A percentile compares a stretch with the other conserved stretches of the same genome.
phyloP scores from a whole-genome alignment of 2,797 vertebrate species.

The Lophura swinhoii region DNA sequence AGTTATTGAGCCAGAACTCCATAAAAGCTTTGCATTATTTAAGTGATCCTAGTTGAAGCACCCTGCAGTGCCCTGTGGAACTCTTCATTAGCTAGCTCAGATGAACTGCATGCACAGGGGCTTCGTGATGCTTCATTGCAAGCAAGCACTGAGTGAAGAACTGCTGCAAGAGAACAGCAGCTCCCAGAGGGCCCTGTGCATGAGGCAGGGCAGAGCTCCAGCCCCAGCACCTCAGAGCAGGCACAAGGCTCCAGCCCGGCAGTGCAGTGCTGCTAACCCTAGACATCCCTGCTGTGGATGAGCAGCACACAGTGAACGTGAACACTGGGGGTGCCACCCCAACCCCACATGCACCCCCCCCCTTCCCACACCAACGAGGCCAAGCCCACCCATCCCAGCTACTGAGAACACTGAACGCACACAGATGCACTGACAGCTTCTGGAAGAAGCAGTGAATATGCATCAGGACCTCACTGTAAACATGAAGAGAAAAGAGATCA shows the following conservation, averaged over 20 bases:
- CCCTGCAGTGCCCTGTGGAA: rapidly evolving
- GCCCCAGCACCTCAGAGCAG: background rate
- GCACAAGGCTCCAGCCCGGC: background rate
- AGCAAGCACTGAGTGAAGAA: background rate
- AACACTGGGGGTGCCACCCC: too few species aligned
- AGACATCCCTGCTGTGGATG: background rate
- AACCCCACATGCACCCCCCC: too few species aligned
- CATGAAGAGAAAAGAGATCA: too few species aligned
- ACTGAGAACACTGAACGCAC: background rate
- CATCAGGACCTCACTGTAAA: background rate
- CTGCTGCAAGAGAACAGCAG: rapidly evolving
- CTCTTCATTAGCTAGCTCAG: background rate
- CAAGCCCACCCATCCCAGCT: background rate
- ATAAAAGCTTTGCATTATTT: rapidly evolving
- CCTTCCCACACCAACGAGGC: background rate
- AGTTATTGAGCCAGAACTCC: background rate
- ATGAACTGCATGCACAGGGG: rapidly evolving
- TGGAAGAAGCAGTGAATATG: background rate
- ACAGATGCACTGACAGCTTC: background rate
- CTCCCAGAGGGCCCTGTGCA: background rate
- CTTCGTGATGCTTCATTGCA: rapidly evolving
- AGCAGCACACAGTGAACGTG: background rate
- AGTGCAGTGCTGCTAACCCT: background rate
- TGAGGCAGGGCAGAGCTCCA: background rate
- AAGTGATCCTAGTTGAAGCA: background rate